Base-by-base conservation (phyloP, 2,888 invertebrate genomes). In the Teleogryllus oceanicus region DNA sequence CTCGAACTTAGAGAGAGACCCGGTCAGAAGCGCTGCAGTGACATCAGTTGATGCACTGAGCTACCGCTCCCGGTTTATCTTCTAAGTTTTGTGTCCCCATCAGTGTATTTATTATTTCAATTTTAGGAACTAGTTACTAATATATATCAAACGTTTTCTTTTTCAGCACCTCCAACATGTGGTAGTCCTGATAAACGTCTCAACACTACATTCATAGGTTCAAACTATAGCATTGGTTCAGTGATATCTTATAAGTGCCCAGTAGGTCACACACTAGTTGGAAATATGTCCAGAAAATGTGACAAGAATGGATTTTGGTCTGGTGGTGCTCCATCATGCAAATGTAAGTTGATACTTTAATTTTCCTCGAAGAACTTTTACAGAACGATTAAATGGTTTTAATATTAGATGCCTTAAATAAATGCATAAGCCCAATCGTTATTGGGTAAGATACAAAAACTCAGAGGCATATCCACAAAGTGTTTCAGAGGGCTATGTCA, bases 101-200 rank as follows among this genome's bases (percentile, higher is more conserved):
- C 37, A 8, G 37, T 37, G 37, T 8, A 37, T 37, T 5, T 37
- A 37, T 37, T 37, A 37, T 37, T 8, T 37, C 37, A 37, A 37
- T 37, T 37, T 37, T 5, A 37, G 37, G 5, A 37, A 37, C 37
- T 1, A 8, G 4, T 37, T 1, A 37, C 5, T 37, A 37, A 37
- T 37, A 8, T 37, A 8, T 37, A 8, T 37, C 37, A 8, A 37
- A 37, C 37, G 8, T 8, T 88, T 84, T 83, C 80, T 81, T 83
- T 86, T 86, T 20, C 87, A 96, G 96, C 92, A 83, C 96, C 96
- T 0, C 91, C 94, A 4, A 91, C 92, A 0, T 97, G 97, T 85
- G 96, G 97, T 18, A 96, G 95, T 85, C 96, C 97, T 0, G 96
- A 96, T 85, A 93, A 94, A 84, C 88, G 91, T 77, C 89, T 93